These are phyloP conservation scores for Petromus typicus DNA, from an alignment of 2,113 vertebrate genomes.

Conservation along the genomic window DNA sequence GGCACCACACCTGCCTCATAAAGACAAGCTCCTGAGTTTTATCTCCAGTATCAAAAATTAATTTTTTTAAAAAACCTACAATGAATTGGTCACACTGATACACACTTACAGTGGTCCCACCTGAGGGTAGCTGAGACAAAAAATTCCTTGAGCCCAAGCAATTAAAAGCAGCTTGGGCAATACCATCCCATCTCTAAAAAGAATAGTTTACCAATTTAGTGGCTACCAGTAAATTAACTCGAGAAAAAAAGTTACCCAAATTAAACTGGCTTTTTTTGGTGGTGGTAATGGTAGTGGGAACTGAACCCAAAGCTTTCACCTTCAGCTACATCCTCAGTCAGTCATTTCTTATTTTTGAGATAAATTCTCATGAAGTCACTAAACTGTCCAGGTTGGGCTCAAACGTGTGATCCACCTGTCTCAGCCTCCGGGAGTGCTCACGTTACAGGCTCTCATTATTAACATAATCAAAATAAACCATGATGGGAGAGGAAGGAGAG, in stretches of 20 bases:
- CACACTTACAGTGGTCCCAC: neutral
- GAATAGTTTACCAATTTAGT: conserved; percentile 29
- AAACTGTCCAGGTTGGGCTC: neutral
- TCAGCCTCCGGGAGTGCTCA: neutral
- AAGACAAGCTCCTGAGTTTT: no score
- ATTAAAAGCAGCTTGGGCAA: neutral
- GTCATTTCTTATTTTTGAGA: neutral
- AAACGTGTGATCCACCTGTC: neutral
- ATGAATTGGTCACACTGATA: neutral
- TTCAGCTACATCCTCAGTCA: neutral
- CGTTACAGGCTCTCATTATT: neutral
- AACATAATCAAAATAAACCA: neutral
- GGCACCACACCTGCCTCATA: no score
- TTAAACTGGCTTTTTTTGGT: neutral
- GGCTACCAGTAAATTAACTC: neutral
- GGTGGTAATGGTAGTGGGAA: neutral
- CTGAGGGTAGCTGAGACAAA: neutral
- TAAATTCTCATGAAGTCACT: neutral
- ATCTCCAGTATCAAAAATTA: neutral
- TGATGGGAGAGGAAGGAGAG: neutral
- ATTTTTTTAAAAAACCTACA: neutral
- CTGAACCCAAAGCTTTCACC: neutral
- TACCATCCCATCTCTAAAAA: neutral
- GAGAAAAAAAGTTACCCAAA: neutral
- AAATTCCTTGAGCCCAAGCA: neutral